These are phyloP conservation scores for Monarcha castaneiventris DNA, from an alignment of 2,113 vertebrate genomes.

Conservation along the genomic window DNA sequence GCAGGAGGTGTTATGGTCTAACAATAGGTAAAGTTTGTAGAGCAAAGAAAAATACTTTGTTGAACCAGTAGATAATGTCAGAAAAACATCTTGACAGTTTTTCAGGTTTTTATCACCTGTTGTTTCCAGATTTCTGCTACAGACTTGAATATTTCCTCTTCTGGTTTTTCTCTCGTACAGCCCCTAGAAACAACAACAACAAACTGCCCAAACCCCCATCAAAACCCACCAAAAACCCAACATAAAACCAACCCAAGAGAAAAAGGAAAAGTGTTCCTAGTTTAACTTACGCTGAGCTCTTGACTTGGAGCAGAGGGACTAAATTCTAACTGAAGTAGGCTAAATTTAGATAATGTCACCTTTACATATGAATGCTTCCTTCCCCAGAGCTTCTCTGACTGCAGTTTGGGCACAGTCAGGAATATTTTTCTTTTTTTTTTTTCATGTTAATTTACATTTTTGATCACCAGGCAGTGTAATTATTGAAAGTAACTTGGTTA, in stretches of 20 bases:
- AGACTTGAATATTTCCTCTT: background rate
- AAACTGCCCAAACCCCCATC: background rate
- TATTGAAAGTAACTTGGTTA: background rate
- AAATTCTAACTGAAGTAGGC: background rate
- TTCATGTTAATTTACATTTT: background rate
- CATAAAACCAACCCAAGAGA: background rate
- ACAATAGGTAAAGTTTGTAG: background rate
- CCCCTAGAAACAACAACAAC: background rate
- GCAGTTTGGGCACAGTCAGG: background rate
- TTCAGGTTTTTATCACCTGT: background rate
- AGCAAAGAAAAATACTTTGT: background rate
- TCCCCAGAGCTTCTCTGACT: background rate
- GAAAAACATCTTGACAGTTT: background rate
- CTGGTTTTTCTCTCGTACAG: background rate
- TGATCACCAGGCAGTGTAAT: background rate
- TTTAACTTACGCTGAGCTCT: background rate
- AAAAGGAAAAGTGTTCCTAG: accelerated
- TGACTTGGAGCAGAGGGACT: background rate
- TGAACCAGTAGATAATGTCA: background rate
- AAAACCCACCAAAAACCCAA: background rate
- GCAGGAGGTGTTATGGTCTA: background rate
- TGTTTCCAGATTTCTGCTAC: background rate
- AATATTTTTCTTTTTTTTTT: background rate
- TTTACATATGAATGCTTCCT: background rate
- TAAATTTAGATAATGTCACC: background rate